Percentiles rank a stretch among this genome's conserved stretches.
phyloP scores from a whole-genome alignment of 2,797 vertebrate genomes.

The Sebastes elongatus region DNA sequence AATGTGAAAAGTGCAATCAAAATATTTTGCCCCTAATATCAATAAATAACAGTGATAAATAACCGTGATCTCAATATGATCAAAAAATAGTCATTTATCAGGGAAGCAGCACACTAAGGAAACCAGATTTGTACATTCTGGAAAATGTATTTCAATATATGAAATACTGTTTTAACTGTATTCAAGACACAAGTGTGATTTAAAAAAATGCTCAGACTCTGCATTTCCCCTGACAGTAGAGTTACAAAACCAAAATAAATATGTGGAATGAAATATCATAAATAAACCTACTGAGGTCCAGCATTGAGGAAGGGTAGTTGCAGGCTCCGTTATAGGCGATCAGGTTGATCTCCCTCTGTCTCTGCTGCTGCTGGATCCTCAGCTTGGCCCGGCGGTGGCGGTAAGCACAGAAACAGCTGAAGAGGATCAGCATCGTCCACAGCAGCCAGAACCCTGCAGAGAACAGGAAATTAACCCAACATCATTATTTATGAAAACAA shows the following conservation, averaged over 20 bases:
- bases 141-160: neutral
- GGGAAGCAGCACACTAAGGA: neutral
- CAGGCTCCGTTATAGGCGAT: constrained; percentile 93
- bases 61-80: too few species aligned
- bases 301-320: constrained; percentile 86
- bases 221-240: neutral
- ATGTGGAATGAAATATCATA: neutral
- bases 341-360: constrained; percentile 95
- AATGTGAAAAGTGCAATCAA: too few species aligned
- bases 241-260: neutral
- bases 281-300: constrained; percentile 86
- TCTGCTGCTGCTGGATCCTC: constrained; percentile 92
- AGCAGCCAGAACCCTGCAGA: constrained; percentile 94
- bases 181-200: neutral
- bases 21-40: too few species aligned
- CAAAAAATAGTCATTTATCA: too few species aligned
- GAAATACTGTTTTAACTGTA: neutral
- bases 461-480: constrained; percentile 23
- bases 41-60: too few species aligned
- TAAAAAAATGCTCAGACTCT: neutral
- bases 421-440: constrained; percentile 92
- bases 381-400: constrained; percentile 92
- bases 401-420: constrained; percentile 95
- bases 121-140: neutral
- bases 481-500: neutral